Percentiles rank a stretch among this genome's conserved stretches.
Evolutionary conservation across 2,797 vertebrate species (phyloP).

Genomic region (Enteromius treurensis): DNA sequence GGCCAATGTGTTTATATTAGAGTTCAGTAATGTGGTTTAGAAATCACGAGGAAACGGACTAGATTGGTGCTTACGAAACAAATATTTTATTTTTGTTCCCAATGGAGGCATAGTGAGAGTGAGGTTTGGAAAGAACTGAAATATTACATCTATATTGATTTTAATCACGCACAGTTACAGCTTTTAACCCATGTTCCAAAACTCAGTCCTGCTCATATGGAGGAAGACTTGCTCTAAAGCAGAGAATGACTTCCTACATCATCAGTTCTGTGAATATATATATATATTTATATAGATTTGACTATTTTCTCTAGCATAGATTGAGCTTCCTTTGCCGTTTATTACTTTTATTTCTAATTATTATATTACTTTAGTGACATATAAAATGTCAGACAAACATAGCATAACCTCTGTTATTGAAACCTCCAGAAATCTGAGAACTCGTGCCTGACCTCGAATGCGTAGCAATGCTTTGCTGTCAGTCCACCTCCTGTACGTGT

Average conservation of each 20-base stretch:
- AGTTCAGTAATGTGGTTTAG: conserved; percentile 23
- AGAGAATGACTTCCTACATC: neutral
- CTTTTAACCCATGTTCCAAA: conserved; percentile 13
- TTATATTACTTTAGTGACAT: neutral
- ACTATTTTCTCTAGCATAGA: conserved; percentile 8
- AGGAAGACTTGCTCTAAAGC: conserved; percentile 3
- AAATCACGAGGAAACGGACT: conserved; percentile 16
- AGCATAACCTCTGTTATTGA: neutral
- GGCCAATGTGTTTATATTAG: neutral
- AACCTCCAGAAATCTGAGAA: neutral
- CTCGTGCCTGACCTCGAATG: conserved; percentile 27
- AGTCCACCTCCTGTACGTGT: neutral
- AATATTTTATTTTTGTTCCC: neutral
- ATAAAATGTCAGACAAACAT: neutral
- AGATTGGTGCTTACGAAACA: conserved; percentile 43
- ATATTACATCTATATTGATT: conserved; percentile 54
- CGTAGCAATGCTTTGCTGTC: conserved; percentile 18
- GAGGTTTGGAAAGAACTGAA: neutral
- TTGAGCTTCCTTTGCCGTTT: neutral
- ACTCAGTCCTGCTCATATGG: neutral
- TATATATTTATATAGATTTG: conserved; percentile 8
- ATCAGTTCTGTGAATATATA: conserved; percentile 1
- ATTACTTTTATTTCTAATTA: neutral
- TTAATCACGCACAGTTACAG: conserved; percentile 56
- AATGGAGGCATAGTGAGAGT: neutral